Conservation (phyloP, 2,797 vertebrate species). For the Microctenopoma stevenorrisi region DNA sequence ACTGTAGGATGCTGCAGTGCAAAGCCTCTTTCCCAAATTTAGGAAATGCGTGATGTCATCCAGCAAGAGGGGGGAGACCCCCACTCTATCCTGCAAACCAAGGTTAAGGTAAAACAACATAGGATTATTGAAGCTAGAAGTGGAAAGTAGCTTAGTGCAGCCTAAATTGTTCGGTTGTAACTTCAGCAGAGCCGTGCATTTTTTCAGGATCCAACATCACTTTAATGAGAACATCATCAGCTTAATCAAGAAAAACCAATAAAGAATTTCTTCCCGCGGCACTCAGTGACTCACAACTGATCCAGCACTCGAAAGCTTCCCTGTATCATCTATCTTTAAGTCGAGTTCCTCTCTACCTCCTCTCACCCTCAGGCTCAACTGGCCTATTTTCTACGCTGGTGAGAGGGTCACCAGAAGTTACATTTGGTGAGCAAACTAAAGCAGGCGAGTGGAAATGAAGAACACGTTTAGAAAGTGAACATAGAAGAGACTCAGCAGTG, state of each 20-base stretch:
- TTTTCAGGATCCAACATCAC: constrained; percentile 12
- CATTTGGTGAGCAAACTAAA: neutral
- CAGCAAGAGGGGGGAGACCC: neutral
- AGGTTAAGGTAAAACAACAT: neutral
- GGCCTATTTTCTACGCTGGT: neutral
- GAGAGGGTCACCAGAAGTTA: constrained; percentile 10
- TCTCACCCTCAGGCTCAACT: neutral
- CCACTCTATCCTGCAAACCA: neutral
- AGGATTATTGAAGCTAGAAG: neutral
- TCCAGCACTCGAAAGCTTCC: constrained; percentile 9
- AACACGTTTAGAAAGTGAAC: neutral
- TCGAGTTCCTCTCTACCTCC: neutral
- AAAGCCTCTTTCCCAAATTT: neutral
- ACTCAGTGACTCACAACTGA: constrained; percentile 32
- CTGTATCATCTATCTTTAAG: constrained; percentile 23
- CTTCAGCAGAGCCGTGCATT: constrained; percentile 12
- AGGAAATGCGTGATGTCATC: constrained; percentile 8
- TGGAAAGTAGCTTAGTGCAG: constrained; percentile 8
- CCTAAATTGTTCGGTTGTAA: constrained; percentile 19
- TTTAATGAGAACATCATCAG: constrained; percentile 37
- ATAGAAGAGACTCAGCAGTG: neutral
- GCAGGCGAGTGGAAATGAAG: neutral
- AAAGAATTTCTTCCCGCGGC: constrained; percentile 34
- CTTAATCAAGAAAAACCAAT: constrained; percentile 47
- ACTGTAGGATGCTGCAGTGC: neutral